These are phyloP conservation scores for Punctoribates punctum DNA, from an alignment of 2,888 invertebrate genomes.

Conservation along the genomic window DNA sequence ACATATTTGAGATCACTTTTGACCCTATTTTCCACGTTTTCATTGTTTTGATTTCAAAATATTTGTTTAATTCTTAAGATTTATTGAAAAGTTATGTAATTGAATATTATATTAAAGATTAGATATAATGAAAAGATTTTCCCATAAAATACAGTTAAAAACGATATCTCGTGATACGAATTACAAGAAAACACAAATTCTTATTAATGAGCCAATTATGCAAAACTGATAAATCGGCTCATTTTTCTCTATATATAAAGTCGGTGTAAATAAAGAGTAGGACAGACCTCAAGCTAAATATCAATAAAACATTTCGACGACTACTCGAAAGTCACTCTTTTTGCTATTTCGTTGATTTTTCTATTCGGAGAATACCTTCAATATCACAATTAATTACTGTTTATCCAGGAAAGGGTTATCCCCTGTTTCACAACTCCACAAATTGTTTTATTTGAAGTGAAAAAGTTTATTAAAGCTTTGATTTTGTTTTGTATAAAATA, in stretches of 20 bases:
- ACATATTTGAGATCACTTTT: not conserved
- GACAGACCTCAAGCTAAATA: not conserved
- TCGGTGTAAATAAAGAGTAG: not conserved
- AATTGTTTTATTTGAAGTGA: too few species aligned
- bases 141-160: not conserved
- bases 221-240: not conserved
- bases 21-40: not conserved
- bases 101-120: not conserved
- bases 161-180: slow-evolving; percentile 1
- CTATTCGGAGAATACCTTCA: too few species aligned
- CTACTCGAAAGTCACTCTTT: too few species aligned
- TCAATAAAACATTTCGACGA: not conserved
- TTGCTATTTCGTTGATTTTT: too few species aligned
- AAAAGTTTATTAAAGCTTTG: too few species aligned
- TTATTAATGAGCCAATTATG: slow-evolving; percentile 13
- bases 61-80: not conserved
- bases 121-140: not conserved
- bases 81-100: slow-evolving; percentile 5
- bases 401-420: too few species aligned
- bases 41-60: not conserved
- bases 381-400: too few species aligned
- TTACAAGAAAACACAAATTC: not conserved
- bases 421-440: too few species aligned
- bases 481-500: too few species aligned
- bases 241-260: not conserved